These are phyloP conservation scores for Drosophila formosana DNA, from an alignment of 2,888 invertebrate genomes.

Conservation along the genomic window DNA sequence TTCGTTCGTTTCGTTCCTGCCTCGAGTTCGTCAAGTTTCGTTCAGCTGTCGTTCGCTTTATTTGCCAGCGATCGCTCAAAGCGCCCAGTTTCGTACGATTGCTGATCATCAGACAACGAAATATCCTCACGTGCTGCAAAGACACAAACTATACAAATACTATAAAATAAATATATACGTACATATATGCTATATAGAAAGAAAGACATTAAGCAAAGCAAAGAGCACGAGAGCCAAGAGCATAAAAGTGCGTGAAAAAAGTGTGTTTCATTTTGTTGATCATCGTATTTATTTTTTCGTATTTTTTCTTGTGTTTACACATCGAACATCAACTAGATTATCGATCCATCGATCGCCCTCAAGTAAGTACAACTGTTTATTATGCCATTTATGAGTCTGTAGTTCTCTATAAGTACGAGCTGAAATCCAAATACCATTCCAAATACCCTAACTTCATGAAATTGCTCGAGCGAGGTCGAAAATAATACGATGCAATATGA, in stretches of 20 bases:
- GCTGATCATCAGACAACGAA: background rate
- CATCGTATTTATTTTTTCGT: background rate
- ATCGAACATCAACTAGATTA: background rate
- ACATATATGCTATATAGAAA: background rate
- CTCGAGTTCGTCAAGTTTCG: background rate
- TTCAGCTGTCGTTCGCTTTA: constrained; percentile 9
- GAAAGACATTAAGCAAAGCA: background rate
- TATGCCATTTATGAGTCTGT: background rate
- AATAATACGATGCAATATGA: background rate
- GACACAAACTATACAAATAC: constrained; percentile 1
- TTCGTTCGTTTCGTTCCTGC: constrained; percentile 6
- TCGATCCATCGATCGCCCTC: constrained; percentile 6
- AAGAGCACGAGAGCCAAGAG: background rate
- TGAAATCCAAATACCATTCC: constrained; percentile 11
- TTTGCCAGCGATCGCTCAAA: constrained; percentile 20
- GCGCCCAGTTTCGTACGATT: constrained; percentile 25
- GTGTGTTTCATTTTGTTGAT: constrained; percentile 11
- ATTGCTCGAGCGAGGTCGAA: background rate
- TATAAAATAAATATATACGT: background rate
- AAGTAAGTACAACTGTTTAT: constrained; percentile 17
- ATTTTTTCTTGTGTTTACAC: constrained; percentile 20
- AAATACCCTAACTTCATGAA: background rate
- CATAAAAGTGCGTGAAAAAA: constrained; percentile 14
- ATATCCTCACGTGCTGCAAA: constrained; percentile 48
- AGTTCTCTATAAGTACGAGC: background rate